phyloP scores from a whole-genome alignment of 2,888 invertebrate species.

The Nemapogon koenigi region DNA sequence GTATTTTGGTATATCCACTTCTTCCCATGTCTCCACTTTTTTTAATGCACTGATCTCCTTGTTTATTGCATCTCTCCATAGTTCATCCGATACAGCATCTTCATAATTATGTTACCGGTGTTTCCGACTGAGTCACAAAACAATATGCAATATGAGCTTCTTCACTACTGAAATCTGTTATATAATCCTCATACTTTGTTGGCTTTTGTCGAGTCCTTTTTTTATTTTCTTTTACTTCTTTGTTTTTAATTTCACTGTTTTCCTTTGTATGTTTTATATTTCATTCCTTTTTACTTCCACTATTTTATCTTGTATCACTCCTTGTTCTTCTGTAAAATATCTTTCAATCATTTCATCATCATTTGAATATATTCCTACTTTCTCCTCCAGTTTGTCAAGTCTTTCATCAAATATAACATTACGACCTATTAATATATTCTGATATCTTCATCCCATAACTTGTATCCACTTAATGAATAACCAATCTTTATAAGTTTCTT shows the following conservation, averaged over 20 bases:
- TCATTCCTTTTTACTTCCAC: neutral
- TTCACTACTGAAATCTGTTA: neutral
- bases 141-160: neutral
- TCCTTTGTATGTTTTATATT: too few relatives aligned
- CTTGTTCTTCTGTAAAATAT: neutral
- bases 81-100: constrained; percentile 9
- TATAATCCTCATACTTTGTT: neutral
- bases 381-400: neutral
- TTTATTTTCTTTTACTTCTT: neutral
- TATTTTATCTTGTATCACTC: neutral
- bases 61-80: constrained; percentile 13
- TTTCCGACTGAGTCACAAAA: constrained; percentile 1
- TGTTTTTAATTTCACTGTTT: neutral
- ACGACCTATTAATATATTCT: neutral
- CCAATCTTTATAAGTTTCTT: neutral
- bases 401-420: constrained; percentile 3
- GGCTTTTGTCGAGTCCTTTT: neutral
- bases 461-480: neutral
- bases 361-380: neutral
- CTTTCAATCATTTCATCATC: neutral
- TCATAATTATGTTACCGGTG: constrained; percentile 6
- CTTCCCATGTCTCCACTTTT: constrained; percentile 11
- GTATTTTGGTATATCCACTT: constrained; percentile 7
- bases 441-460: neutral
- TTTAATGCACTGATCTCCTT: constrained; percentile 11